Percentiles rank a stretch among this genome's conserved stretches.
These are phyloP conservation scores for Diorhabda sublineata DNA, from an alignment of 1,140 invertebrate genomes.

Conservation along the genomic window DNA sequence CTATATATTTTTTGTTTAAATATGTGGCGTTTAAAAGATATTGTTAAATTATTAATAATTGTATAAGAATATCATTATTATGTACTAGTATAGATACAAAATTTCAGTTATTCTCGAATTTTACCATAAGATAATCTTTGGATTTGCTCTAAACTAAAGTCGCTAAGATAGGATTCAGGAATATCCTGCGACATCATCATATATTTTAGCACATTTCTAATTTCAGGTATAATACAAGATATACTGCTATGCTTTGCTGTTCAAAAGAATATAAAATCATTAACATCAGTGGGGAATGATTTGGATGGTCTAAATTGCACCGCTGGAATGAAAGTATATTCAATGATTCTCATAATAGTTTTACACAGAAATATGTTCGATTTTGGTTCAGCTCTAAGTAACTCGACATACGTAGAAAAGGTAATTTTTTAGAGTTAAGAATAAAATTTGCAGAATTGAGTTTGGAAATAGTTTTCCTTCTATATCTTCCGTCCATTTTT, in stretches of 20 bases:
- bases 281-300: conserved; percentile 49
- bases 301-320: conserved; percentile 58
- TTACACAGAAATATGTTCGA: conserved; percentile 62
- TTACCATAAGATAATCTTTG: too few species aligned
- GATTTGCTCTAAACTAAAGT: too few species aligned
- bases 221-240: conserved; percentile 21
- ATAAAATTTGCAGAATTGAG: not conserved
- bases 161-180: too few species aligned
- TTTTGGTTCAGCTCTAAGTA: conserved; percentile 59
- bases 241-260: conserved; percentile 27
- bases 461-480: not conserved
- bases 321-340: conserved; percentile 60
- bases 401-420: conserved; percentile 57
- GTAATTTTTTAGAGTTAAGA: conserved; percentile 41
- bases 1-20: too few species aligned
- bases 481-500: not conserved
- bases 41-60: too few species aligned
- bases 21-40: too few species aligned
- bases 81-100: too few species aligned
- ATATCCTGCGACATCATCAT: too few species aligned
- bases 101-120: too few species aligned
- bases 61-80: too few species aligned
- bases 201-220: too few species aligned
- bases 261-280: conserved; percentile 23
- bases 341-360: conserved; percentile 61